Conservation (phyloP, 2,113 vertebrate genomes). For the Neotragus moschatus region DNA sequence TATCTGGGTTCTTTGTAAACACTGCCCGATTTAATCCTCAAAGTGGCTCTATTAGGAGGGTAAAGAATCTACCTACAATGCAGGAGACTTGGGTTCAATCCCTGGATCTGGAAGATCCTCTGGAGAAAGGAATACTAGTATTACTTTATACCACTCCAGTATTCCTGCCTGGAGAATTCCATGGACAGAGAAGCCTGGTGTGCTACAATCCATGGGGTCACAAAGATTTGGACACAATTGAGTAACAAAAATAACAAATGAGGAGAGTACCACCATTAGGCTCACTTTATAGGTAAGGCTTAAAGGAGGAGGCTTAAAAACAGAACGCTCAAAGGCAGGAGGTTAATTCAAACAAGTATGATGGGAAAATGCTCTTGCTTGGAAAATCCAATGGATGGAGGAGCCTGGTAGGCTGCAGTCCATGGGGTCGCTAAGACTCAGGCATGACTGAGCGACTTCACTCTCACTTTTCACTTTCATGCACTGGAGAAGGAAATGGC, state of each 20-base stretch:
- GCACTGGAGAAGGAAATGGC: too few species aligned
- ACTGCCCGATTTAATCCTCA: background rate
- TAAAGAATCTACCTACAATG: background rate
- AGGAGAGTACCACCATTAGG: background rate
- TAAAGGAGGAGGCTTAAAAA: background rate
- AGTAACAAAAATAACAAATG: background rate
- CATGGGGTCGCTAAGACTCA: too few species aligned
- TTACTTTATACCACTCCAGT: background rate
- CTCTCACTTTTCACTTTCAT: too few species aligned
- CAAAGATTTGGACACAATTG: background rate
- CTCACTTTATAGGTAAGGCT: background rate
- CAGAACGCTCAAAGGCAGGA: background rate
- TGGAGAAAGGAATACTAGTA: background rate
- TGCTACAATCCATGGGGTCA: background rate
- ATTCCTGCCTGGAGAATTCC: background rate
- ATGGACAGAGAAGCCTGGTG: background rate
- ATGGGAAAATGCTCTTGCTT: background rate
- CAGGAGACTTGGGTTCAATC: background rate
- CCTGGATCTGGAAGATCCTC: background rate
- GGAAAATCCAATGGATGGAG: background rate
- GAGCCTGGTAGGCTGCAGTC: too few species aligned
- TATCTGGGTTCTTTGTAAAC: accelerated
- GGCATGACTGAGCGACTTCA: too few species aligned
- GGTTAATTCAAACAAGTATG: background rate
- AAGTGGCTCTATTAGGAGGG: background rate